Conservation (phyloP, 2,888 invertebrate species). For the Drosophila macrothrix region DNA sequence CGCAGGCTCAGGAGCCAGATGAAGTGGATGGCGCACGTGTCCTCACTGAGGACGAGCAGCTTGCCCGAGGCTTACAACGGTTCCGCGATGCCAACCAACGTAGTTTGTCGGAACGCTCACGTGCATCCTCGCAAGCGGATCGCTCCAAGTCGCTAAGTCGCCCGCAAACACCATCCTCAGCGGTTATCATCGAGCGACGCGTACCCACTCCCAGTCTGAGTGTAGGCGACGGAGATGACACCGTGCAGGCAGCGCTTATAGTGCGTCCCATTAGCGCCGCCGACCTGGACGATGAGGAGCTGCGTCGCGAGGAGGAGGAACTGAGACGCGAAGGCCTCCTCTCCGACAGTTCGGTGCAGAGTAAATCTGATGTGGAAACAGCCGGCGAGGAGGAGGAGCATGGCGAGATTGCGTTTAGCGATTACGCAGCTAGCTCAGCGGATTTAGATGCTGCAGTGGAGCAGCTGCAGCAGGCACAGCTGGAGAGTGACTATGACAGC, state of each 20-base stretch:
- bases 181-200: conserved; percentile 87
- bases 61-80: conserved; percentile 86
- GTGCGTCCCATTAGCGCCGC: conserved; percentile 88
- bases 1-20: conserved; percentile 74
- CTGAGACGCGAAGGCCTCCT: conserved; percentile 80
- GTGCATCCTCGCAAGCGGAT: conserved; percentile 87
- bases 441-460: conserved; percentile 82
- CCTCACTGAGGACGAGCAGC: conserved; percentile 86
- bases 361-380: conserved; percentile 79
- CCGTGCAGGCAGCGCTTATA: conserved; percentile 88
- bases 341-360: conserved; percentile 82
- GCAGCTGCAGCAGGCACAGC: conserved; percentile 62
- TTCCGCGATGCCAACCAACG: conserved; percentile 87
- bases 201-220: conserved; percentile 88
- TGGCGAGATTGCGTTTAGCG: conserved; percentile 67
- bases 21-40: conserved; percentile 71
- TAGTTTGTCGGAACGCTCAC: conserved; percentile 87
- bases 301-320: conserved; percentile 80
- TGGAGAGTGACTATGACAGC: conserved; percentile 67
- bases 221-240: conserved; percentile 87
- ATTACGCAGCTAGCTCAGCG: conserved; percentile 79
- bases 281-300: conserved; percentile 78
- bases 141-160: conserved; percentile 87
- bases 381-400: conserved; percentile 82
- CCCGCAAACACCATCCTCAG: conserved; percentile 87